These are phyloP conservation scores for Heteromurus nitidus DNA, from an alignment of 2,888 invertebrate genomes.

Conservation along the genomic window DNA sequence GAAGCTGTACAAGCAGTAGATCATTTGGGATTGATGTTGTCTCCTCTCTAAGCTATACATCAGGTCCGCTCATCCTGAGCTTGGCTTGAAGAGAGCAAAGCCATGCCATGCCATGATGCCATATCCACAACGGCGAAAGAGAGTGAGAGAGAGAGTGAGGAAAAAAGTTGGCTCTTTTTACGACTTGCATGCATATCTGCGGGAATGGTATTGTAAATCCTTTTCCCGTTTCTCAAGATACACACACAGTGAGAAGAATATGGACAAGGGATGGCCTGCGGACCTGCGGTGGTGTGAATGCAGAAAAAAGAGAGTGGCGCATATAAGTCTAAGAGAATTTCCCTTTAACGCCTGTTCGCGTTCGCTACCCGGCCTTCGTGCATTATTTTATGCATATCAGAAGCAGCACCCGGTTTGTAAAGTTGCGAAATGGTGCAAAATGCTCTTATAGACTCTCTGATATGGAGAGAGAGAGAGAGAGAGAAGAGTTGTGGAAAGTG, in stretches of 20 bases:
- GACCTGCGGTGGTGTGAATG: no score
- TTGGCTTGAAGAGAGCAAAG: constrained; percentile 43
- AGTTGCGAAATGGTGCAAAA: background rate
- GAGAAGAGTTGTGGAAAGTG: constrained; percentile 1
- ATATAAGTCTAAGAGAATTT: background rate
- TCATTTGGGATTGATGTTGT: constrained; percentile 71
- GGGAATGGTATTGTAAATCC: constrained; percentile 53
- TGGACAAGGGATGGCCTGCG: constrained; percentile 57
- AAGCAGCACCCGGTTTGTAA: background rate
- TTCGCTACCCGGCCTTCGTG: constrained; percentile 3
- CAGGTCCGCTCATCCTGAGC: constrained; percentile 58
- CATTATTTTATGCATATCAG: constrained; percentile 33
- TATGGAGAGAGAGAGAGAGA: background rate
- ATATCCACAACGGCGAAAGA: constrained; percentile 43
- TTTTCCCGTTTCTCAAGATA: constrained; percentile 41
- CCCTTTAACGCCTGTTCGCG: constrained; percentile 15
- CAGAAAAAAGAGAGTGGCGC: constrained; percentile 41
- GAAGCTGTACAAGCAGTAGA: constrained; percentile 66
- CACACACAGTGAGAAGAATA: constrained; percentile 40
- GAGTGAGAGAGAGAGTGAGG: background rate
- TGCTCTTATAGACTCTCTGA: no score
- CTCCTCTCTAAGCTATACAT: constrained; percentile 65
- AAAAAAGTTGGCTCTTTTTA: background rate
- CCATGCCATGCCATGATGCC: no score
- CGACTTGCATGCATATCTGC: no score